These are phyloP conservation scores for Enoplosus armatus DNA, from an alignment of 2,797 vertebrate species.

Conservation along the genomic window DNA sequence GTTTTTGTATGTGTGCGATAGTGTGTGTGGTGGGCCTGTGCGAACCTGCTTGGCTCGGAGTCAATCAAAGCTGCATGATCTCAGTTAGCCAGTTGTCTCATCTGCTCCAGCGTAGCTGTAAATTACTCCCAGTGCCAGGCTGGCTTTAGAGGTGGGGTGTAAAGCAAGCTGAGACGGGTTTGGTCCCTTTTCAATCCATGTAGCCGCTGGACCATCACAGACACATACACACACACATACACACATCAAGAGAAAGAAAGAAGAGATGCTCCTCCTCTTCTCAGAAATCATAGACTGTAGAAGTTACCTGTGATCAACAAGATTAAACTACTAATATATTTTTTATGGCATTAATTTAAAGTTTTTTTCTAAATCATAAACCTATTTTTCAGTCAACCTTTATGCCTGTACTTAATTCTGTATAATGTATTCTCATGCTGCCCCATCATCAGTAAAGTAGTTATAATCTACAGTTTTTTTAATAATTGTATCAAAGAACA, in stretches of 20 bases:
- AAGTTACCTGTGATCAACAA: neutral
- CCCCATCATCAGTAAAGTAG: neutral
- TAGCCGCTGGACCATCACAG: constrained; percentile 25
- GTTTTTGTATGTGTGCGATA: constrained; percentile 4
- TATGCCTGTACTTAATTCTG: neutral
- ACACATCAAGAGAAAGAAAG: constrained; percentile 3
- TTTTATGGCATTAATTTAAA: neutral
- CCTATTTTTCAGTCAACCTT: neutral
- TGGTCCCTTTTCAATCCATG: constrained; percentile 70
- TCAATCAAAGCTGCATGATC: constrained; percentile 64
- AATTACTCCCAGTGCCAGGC: constrained; percentile 77
- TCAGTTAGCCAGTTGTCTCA: constrained; percentile 73
- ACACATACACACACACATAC: neutral
- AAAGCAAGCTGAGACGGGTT: constrained; percentile 77
- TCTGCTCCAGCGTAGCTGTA: constrained; percentile 82
- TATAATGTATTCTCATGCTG: neutral
- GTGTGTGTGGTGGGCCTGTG: constrained; percentile 53
- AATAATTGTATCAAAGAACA: neutral
- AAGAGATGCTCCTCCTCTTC: neutral
- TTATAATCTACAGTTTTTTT: neutral
- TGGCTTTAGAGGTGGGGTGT: constrained; percentile 72
- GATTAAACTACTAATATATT: no score
- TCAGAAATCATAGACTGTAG: neutral
- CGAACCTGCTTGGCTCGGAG: constrained; percentile 65
- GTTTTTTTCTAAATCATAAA: neutral